Percentiles rank a stretch among this genome's conserved stretches.
phyloP scores from a whole-genome alignment of 2,113 vertebrate species.

The Heloderma charlesbogerti region DNA sequence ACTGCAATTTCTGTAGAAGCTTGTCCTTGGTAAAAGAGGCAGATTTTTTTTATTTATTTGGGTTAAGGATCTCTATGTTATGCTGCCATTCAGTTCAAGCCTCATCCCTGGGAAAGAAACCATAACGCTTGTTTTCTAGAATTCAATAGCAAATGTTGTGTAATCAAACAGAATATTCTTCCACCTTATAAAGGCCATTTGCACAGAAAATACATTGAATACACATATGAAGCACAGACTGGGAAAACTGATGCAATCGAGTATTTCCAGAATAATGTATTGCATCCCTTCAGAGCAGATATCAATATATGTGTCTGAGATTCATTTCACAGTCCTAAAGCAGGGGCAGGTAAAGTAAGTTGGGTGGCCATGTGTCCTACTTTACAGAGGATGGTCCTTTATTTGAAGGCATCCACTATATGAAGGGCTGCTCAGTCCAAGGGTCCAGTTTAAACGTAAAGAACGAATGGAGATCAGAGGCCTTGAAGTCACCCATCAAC shows the following conservation, averaged over 20 bases:
- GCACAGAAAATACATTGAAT: background rate
- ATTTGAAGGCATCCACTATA: too few species aligned
- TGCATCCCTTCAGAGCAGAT: too few species aligned
- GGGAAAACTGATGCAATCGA: background rate
- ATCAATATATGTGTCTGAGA: too few species aligned
- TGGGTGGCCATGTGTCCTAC: too few species aligned
- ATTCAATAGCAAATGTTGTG: background rate
- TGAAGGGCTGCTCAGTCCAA: too few species aligned
- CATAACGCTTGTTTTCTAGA: background rate
- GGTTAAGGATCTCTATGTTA: background rate
- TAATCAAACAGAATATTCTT: background rate
- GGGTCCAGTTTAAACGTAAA: too few species aligned
- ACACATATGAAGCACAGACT: background rate
- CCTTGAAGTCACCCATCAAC: too few species aligned
- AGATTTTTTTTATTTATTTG: too few species aligned
- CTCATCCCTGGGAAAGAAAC: background rate
- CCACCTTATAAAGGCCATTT: background rate
- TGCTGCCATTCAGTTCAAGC: background rate
- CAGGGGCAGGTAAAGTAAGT: too few species aligned
- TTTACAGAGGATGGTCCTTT: too few species aligned
- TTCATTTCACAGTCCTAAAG: too few species aligned
- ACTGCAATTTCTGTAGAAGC: background rate
- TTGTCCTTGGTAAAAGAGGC: constrained; percentile 8
- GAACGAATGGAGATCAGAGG: too few species aligned
- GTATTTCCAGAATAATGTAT: background rate